Evolutionary conservation across 2,888 invertebrate genomes (phyloP), one percentile per base, ranked within the genome.

Genomic region (Stenichneumon culpator): DNA sequence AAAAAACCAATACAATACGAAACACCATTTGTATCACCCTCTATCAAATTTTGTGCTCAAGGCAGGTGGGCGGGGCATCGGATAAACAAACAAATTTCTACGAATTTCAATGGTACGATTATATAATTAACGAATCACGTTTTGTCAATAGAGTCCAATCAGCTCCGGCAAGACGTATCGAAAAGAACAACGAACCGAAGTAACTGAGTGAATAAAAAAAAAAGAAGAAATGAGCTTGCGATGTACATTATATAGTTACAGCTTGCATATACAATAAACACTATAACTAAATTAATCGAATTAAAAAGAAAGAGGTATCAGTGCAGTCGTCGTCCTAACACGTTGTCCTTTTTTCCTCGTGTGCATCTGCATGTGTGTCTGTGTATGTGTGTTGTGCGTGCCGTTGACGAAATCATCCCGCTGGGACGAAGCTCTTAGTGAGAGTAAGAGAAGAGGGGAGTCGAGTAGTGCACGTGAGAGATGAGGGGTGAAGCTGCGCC

Each of bases 161-260:
- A 67, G 19, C 28, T 39, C 39, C 22, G 16, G 52, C 54, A 16
- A 16, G 44, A 22, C 19, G 36, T 47, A 47, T 44, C 28, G 14
- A 65, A 65, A 7, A 63, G 9, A 60, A 47, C 16, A n/a, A 28
- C 32, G 60, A 63, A 25, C 9, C 16, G 16, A 36, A 39, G 11
- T 44, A 11, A 39, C 28, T 7, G 19, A 7, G 39, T 28, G 22
- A 67, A 36, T 28, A 50, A 14, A 28, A 65, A 67, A 57, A 57
- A 25, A 50, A 68, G 11, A 22, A 63, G 14, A 65, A 88, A 84
- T 93, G 93, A 89, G 95, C 94, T 90, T 94, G 95, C 36, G 91
- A 94, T 87, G 54, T 83, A 83, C 80, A 83, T 44, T 68, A 36
- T 44, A 84, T 70, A 78, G 73, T 79, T 57, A 84, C 81, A 81